These are phyloP conservation scores for Hydractinia symbiolongicarpus DNA, from an alignment of 30 jellyfish, hydroid and myxozoan species.

Conservation along the genomic window DNA sequence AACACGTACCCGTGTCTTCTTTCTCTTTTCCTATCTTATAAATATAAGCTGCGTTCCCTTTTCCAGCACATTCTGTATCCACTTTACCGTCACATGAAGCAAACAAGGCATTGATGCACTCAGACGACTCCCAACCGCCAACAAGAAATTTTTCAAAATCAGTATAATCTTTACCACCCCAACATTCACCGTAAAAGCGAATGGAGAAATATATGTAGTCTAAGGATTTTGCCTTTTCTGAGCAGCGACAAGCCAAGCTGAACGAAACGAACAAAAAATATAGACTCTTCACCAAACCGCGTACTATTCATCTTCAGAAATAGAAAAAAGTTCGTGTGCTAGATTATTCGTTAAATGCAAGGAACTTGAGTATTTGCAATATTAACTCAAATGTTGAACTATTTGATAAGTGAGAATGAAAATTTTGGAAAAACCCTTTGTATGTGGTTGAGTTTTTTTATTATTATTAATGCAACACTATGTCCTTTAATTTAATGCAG, in stretches of 20 bases:
- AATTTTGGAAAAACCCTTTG: no score
- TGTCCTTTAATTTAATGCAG: no score
- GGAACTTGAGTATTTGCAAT: no score
- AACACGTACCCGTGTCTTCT: no score
- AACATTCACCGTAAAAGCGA: conserved; percentile 29
- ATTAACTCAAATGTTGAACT: no score
- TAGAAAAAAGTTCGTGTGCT: no score
- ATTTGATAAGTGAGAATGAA: no score
- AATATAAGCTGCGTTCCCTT: conserved; percentile 40
- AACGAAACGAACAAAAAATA: neutral
- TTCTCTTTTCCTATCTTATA: neutral
- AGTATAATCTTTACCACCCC: conserved; percentile 27
- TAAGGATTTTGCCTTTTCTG: conserved; percentile 10
- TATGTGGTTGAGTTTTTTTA: no score
- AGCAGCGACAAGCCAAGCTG: conserved; percentile 45
- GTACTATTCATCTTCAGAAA: no score
- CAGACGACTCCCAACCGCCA: conserved; percentile 16
- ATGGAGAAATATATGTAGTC: conserved; percentile 28
- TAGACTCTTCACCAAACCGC: no score
- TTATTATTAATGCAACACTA: no score
- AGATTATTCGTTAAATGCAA: no score
- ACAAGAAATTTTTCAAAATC: conserved; percentile 2
- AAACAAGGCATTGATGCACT: conserved; percentile 24
- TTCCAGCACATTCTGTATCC: conserved; percentile 61
- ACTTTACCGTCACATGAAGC: conserved; percentile 34